These are phyloP conservation scores for Rhodinocichla rosea DNA, from an alignment of 2,113 vertebrate species.

Conservation along the genomic window DNA sequence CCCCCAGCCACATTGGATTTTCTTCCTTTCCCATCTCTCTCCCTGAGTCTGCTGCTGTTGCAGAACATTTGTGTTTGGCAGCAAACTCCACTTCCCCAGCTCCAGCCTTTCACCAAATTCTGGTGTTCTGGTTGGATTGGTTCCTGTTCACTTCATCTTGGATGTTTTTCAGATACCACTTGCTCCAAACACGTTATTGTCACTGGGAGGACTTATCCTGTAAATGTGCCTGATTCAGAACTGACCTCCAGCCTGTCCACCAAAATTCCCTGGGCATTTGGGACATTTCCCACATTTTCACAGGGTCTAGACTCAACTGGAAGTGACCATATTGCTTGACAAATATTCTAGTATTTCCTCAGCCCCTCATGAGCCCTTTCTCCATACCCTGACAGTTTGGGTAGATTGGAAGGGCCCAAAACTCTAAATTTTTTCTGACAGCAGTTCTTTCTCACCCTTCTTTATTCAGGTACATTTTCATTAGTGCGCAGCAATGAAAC, in stretches of 20 bases:
- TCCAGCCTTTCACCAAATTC: neutral
- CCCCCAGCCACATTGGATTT: accelerated
- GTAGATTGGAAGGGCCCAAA: neutral
- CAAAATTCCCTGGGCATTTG: neutral
- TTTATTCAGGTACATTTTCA: neutral
- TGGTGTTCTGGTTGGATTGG: neutral
- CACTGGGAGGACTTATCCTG: neutral
- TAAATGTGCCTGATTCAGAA: neutral
- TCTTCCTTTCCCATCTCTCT: neutral
- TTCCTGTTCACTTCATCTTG: neutral
- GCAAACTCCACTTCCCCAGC: neutral
- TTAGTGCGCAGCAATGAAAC: neutral
- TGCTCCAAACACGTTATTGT: neutral
- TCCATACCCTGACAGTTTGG: no score
- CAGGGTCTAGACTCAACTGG: neutral
- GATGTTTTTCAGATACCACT: neutral
- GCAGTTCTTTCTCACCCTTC: neutral
- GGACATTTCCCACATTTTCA: neutral
- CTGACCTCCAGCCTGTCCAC: neutral
- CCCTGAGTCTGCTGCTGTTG: neutral
- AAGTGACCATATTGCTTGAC: neutral
- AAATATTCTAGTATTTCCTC: neutral
- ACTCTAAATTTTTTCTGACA: neutral
- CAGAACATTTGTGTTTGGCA: neutral
- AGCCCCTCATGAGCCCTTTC: neutral